These are phyloP conservation scores for Morpho helenor DNA, from an alignment of 2,888 invertebrate species.

Conservation along the genomic window DNA sequence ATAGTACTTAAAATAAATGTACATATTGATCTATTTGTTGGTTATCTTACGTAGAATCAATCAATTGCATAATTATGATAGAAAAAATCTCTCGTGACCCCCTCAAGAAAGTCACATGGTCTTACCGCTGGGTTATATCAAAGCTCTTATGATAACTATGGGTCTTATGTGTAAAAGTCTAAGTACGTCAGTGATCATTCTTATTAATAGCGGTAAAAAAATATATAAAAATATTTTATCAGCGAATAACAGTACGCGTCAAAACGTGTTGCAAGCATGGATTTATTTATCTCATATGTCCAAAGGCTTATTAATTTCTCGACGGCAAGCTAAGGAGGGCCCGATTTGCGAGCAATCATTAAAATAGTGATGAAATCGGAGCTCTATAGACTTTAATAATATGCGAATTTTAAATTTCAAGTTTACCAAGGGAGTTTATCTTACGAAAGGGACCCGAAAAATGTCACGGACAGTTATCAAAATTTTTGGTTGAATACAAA, in stretches of 20 bases:
- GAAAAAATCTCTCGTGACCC: no score
- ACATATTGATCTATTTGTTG: no score
- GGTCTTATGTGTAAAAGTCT: no score
- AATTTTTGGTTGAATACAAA: slow-evolving; percentile 46
- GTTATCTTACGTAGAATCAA: no score
- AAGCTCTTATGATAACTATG: no score
- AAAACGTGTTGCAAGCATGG: slow-evolving; percentile 18
- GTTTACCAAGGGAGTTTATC: slow-evolving; percentile 40
- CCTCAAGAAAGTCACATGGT: no score
- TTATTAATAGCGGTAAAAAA: no score
- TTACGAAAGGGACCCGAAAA: slow-evolving; percentile 49
- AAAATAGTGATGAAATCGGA: slow-evolving; percentile 56
- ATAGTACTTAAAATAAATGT: no score
- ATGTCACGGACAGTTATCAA: slow-evolving; percentile 65
- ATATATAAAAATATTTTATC: no score
- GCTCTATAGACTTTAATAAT: slow-evolving; percentile 43
- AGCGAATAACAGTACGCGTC: background rate
- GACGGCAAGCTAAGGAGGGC: slow-evolving; percentile 15
- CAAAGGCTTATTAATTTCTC: slow-evolving; percentile 31
- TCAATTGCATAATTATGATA: no score
- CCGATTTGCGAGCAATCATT: slow-evolving; percentile 39
- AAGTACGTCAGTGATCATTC: no score
- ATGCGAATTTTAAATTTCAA: slow-evolving; percentile 50
- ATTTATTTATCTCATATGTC: slow-evolving; percentile 29
- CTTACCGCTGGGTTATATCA: no score